Conservation (phyloP, 1,140 invertebrate species). For the Brevipalpus yothersi region DNA sequence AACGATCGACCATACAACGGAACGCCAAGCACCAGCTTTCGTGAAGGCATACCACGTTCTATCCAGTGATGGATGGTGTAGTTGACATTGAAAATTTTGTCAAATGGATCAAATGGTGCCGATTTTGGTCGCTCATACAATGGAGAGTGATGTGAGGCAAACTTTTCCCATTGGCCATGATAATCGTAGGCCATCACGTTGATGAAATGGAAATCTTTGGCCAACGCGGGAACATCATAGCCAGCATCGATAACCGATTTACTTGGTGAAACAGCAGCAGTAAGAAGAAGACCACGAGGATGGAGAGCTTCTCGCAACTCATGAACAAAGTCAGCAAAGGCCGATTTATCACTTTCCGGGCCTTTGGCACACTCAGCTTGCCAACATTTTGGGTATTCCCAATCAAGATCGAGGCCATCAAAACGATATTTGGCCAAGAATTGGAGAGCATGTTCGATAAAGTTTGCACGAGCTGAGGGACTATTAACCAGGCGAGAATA, state of each 20-base stretch:
- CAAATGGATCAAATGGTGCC: constrained; percentile 7
- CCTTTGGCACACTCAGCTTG: not conserved
- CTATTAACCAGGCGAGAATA: constrained; percentile 34
- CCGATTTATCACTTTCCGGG: not conserved
- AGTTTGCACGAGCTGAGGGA: constrained; percentile 35
- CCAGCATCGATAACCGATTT: constrained; percentile 29
- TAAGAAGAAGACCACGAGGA: constrained; percentile 20
- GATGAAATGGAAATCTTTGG: constrained; percentile 45
- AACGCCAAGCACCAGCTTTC: constrained; percentile 50
- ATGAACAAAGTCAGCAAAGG: constrained; percentile 1
- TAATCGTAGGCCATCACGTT: constrained; percentile 73
- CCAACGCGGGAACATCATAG: constrained; percentile 45
- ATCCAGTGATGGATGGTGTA: constrained; percentile 27
- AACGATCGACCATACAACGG: constrained; percentile 39
- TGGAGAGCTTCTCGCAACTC: constrained; percentile 23
- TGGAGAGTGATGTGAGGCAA: constrained; percentile 23
- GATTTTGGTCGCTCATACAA: constrained; percentile 15
- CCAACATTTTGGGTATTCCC: constrained; percentile 25
- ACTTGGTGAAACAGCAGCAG: constrained; percentile 32
- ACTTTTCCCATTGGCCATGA: constrained; percentile 54
- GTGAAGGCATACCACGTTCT: constrained; percentile 39
- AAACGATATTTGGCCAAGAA: constrained; percentile 29
- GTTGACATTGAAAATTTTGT: constrained; percentile 32
- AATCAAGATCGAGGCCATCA: constrained; percentile 35
- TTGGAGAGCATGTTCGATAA: constrained; percentile 42